phyloP scores from a whole-genome alignment of 2,888 invertebrate species.

The Seladonia tumulorum region DNA sequence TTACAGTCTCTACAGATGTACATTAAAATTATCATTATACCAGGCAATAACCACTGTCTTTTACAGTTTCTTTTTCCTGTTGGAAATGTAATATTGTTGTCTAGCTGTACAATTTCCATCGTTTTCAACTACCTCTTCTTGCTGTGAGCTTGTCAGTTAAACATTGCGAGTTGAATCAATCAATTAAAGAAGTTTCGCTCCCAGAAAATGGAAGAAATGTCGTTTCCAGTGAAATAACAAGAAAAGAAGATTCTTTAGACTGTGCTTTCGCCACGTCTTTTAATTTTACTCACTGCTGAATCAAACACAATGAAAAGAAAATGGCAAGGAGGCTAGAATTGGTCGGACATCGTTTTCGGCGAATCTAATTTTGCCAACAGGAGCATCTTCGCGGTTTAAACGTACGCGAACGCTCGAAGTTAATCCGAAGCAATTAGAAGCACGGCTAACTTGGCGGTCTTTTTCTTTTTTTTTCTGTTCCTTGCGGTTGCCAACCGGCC shows the following conservation, averaged over 20 bases:
- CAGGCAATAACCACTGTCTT: neutral
- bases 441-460: neutral
- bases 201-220: no score
- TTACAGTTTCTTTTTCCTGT: neutral
- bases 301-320: neutral
- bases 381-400: neutral
- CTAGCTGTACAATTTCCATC: no score
- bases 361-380: neutral
- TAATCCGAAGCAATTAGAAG: slow-evolving; percentile 1
- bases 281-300: neutral
- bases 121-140: neutral
- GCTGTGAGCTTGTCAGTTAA: neutral
- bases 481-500: neutral
- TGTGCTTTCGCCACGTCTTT: neutral
- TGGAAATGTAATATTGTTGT: no score
- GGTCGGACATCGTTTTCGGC: neutral
- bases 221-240: neutral
- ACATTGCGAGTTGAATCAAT: no score
- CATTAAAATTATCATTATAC: no score
- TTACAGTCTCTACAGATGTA: neutral
- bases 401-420: neutral
- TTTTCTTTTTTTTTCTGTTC: neutral
- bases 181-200: neutral
- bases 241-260: neutral
- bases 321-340: neutral